Conservation (phyloP, 2,113 vertebrate species). For the Catharus fuscescens region DNA sequence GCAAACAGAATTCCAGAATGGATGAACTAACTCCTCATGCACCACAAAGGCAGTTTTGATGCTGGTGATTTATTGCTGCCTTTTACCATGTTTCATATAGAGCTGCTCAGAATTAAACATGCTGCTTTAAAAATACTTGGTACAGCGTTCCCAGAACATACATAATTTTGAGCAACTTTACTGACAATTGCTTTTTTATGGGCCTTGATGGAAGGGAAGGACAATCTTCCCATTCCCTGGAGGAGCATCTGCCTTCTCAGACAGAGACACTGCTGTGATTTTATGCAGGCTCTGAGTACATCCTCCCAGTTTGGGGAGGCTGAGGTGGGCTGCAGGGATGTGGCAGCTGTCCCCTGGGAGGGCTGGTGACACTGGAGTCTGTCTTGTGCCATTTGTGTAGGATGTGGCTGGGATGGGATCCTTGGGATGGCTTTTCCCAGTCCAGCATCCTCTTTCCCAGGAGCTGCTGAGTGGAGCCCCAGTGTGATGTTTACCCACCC, state of each 20-base stretch:
- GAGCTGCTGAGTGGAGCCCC: neutral
- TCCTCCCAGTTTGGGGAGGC: neutral
- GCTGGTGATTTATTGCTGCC: neutral
- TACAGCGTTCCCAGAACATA: neutral
- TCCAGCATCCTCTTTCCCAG: neutral
- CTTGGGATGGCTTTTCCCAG: neutral
- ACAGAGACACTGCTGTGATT: neutral
- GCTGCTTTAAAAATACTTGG: neutral
- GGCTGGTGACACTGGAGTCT: rapidly evolving
- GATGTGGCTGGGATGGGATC: rapidly evolving
- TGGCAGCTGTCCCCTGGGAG: neutral
- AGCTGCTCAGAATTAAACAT: neutral
- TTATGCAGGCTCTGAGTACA: neutral
- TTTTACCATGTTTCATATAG: neutral
- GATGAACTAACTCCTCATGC: neutral
- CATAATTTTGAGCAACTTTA: conserved; percentile 16
- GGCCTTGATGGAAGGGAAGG: neutral
- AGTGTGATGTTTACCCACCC: neutral
- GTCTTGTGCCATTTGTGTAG: rapidly evolving
- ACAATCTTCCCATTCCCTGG: neutral
- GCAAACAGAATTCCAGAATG: neutral
- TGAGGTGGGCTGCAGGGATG: neutral
- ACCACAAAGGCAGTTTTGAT: neutral
- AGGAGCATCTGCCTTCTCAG: neutral
- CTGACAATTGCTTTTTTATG: conserved; percentile 33